Evolutionary conservation across 2,113 vertebrate species (phyloP), one percentile per base, ranked within the genome.

Genomic region (Pithys albifrons): DNA sequence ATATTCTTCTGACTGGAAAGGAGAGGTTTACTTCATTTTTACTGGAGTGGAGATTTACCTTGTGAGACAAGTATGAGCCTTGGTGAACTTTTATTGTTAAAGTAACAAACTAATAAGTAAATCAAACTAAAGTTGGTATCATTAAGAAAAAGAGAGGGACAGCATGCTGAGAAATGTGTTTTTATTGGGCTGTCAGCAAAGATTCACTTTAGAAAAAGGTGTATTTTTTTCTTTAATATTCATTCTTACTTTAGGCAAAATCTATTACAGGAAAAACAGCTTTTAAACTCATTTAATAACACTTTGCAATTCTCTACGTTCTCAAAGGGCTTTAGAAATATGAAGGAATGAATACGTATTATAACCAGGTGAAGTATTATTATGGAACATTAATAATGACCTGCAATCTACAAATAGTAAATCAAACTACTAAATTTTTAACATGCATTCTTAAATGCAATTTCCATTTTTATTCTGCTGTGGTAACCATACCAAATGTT

Each of bases 261-360:
- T 48, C 46, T 89, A 61, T 41, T 78, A n/a, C 9, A 1, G 46
- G 57, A 33, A 75, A 96, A 96, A 94, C 64, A 94, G 85, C 65
- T 92, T 84, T 91, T 81, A 89, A 90, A 86, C n/a, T 88, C 37
- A 86, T 95, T 93, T 95, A 91, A 75, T 81, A 94, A 67, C 25
- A 84, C 24, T 67, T 93, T 86, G 28, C 43, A 81, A 59, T 91
- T 74, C 52, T 81, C 19, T 54, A 72, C 9, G 28, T 84, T 96
- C 75, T 95, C 65, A 85, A 92, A 91, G 64, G 31, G 37, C 8
- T 78, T 91, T 69, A 89, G 80, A 87, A 92, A 92, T 58, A 85
- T 58, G 49, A 89, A 86, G 8, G 58, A 78, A 91, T 82, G 2
- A 85, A 81, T 81, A 81, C 65, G 49, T 39, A 78, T 85, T 96